Percentiles rank a stretch among this genome's conserved stretches.
Conservation (phyloP, 1,140 invertebrate species). For the Drosophila insularis region DNA sequence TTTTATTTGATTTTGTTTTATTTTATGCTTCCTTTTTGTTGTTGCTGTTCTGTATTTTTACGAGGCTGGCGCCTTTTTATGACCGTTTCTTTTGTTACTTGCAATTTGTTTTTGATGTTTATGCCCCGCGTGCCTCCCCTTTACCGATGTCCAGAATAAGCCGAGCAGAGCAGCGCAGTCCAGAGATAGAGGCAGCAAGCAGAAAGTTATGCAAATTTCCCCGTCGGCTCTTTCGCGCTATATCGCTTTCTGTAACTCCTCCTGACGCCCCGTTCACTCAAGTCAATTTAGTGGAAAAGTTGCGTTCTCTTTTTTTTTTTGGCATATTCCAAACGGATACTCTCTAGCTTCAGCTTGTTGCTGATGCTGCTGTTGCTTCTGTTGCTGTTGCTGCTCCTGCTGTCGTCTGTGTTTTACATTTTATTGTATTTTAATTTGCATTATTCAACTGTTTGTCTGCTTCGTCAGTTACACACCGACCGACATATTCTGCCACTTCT, state of each 20-base stretch:
- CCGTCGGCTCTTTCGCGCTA: slow-evolving; percentile 25
- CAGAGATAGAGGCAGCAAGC: slow-evolving; percentile 9
- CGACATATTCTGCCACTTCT: background rate
- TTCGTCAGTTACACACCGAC: background rate
- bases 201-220: slow-evolving; percentile 74
- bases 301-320: slow-evolving; percentile 47
- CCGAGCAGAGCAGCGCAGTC: background rate
- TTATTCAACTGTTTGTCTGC: slow-evolving; percentile 68
- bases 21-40: background rate
- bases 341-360: slow-evolving; percentile 22
- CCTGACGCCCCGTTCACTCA: slow-evolving; percentile 33
- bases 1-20: slow-evolving; percentile 8
- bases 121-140: slow-evolving; percentile 35
- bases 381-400: slow-evolving; percentile 7
- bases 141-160: too few species aligned
- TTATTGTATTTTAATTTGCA: slow-evolving; percentile 79
- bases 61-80: slow-evolving; percentile 67
- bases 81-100: slow-evolving; percentile 54
- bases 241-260: slow-evolving; percentile 30
- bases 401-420: slow-evolving; percentile 64
- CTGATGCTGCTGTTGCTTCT: slow-evolving; percentile 7
- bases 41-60: slow-evolving; percentile 52
- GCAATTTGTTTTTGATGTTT: slow-evolving; percentile 66
- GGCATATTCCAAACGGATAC: slow-evolving; percentile 39
- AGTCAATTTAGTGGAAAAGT: slow-evolving; percentile 80